Evolutionary conservation across 2,797 vertebrate genomes (phyloP), one percentile per base, ranked within the genome.

Genomic region (Chelidonichthys spinosus): DNA sequence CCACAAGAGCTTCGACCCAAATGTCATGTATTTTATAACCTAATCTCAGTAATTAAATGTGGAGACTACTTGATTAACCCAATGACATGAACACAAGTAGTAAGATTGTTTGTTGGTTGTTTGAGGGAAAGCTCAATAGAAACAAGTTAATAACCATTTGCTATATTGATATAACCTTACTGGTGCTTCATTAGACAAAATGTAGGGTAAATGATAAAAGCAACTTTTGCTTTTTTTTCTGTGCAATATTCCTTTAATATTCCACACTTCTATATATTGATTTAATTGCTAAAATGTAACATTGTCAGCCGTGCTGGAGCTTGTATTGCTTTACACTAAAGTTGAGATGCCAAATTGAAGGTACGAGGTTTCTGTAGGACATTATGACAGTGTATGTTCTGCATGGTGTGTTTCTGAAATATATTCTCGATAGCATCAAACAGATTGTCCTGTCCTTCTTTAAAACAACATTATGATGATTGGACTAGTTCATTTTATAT

Each of bases 331-430:
- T 4, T 4, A 47, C n/a, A 50, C 5, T 50, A 2, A 25, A 6
- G 44, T 32, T 35, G 13, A 54, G n/a, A 11, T 6, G 4, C 11
- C 4, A 33, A 18, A 25, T 2, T 59, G 14, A 50, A 43, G 63
- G 74, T 61, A 40, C 73, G 68, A 75, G 72, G 76, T 84, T 84
- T 78, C n/a, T 78, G 56, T 54, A 43, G 78, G 77, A 73, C 60
- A 13, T 39, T 47, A 18, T 49, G 50, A 18, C 8, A 5, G 37
- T 69, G 63, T 56, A 18, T 69, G 42, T 44, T 76, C 50, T 82
- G 85, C 85, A 87, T 85, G 82, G 69, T 82, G 69, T 87, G 74
- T 76, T 75, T 71, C n/a, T 82, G 2, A 85, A 87, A 84, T 90
- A 88, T 82, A 88, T 55, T 82, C 72, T 69, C 83, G 15, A 72